These are phyloP conservation scores for Daktulosphaira vitifoliae DNA, from an alignment of 1,140 invertebrate species.

Conservation along the genomic window DNA sequence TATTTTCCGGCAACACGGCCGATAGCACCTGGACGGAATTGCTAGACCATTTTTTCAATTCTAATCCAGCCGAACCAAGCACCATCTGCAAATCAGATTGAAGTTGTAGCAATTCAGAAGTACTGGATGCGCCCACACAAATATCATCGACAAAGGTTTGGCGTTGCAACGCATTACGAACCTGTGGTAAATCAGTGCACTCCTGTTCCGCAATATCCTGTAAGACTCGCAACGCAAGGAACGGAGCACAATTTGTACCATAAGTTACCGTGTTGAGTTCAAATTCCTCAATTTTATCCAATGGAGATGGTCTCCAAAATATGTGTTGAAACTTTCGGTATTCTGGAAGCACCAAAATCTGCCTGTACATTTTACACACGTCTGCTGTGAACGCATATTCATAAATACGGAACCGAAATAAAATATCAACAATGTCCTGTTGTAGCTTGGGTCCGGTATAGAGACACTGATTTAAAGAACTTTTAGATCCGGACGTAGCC, in stretches of 20 bases:
- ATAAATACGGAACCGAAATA: not conserved
- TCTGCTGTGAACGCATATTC: not conserved
- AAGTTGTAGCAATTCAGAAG: not conserved
- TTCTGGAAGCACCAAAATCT: not conserved
- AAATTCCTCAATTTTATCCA: not conserved
- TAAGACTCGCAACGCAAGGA: not conserved
- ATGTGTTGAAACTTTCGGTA: not conserved
- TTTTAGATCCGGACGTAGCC: too few relatives aligned
- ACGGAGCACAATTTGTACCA: not conserved
- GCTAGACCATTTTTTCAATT: not conserved
- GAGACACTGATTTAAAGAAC: not conserved
- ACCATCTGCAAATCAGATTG: not conserved
- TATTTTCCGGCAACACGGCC: not conserved
- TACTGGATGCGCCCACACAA: not conserved
- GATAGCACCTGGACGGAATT: not conserved
- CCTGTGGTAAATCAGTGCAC: not conserved
- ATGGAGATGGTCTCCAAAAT: not conserved
- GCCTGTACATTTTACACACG: too few relatives aligned
- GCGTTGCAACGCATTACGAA: not conserved
- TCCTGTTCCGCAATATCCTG: not conserved
- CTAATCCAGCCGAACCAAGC: not conserved
- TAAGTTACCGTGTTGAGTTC: not conserved
- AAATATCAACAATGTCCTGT: not conserved
- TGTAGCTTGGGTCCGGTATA: slow-evolving; percentile 8
- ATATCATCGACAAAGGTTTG: too few relatives aligned